A percentile compares a stretch with the other conserved stretches of the same genome.
These are phyloP conservation scores for Lycocorax pyrrhopterus DNA, from an alignment of 2,113 vertebrate species.

Conservation along the genomic window DNA sequence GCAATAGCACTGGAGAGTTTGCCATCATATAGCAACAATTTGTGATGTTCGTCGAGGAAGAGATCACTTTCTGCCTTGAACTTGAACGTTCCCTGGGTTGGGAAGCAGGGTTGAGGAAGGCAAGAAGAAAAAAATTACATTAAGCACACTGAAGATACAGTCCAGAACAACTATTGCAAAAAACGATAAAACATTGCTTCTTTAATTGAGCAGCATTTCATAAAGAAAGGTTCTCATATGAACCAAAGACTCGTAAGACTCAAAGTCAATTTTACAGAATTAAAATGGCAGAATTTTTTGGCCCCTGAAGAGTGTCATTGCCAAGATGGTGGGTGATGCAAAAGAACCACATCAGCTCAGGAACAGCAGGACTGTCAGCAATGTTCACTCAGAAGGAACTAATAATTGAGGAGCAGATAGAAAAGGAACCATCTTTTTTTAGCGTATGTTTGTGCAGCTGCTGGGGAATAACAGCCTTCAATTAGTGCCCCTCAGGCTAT, in stretches of 20 bases:
- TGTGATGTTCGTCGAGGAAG: conserved; percentile 94
- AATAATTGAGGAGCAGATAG: conserved; percentile 10
- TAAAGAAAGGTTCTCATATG: neutral
- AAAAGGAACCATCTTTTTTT: conserved; percentile 7
- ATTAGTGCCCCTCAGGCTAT: neutral
- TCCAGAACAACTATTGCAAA: neutral
- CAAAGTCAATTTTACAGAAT: neutral
- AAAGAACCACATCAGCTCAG: neutral
- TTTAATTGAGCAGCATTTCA: neutral
- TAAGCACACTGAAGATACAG: neutral
- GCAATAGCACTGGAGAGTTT: conserved; percentile 89
- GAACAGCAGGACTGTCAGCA: conserved; percentile 23
- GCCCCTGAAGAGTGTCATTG: neutral
- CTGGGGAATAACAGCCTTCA: neutral
- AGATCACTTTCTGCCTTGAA: conserved; percentile 96
- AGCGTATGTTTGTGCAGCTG: conserved; percentile 8
- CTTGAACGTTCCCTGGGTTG: conserved; percentile 89
- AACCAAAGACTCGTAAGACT: neutral
- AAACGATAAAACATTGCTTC: neutral
- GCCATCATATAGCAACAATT: conserved; percentile 90
- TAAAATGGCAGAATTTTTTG: neutral
- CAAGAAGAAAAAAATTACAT: neutral
- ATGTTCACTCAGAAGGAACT: conserved; percentile 28
- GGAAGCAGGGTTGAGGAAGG: neutral
- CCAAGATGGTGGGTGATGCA: neutral